phyloP scores from a whole-genome alignment of 2,113 vertebrate genomes.

The Zapus hudsonius region DNA sequence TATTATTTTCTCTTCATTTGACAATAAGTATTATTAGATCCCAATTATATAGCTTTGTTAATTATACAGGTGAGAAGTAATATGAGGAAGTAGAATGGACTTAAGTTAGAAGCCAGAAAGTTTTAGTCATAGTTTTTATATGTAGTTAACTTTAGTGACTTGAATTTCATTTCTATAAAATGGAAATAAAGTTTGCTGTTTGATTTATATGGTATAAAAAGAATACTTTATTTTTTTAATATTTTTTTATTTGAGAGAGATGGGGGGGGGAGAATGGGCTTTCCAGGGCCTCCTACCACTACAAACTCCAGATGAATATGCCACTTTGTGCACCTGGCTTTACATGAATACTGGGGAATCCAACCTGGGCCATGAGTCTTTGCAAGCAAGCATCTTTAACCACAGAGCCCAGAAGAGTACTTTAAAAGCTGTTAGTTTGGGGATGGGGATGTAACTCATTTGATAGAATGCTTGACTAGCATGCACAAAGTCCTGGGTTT shows the following conservation, averaged over 20 bases:
- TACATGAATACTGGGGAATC: too few species aligned
- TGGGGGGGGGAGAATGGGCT: too few species aligned
- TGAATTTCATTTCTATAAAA: slow-evolving; percentile 57
- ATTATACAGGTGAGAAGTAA: background rate
- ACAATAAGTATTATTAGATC: background rate
- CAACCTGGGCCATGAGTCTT: too few species aligned
- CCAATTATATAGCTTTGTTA: background rate
- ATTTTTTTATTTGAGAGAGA: too few species aligned
- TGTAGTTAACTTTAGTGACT: background rate
- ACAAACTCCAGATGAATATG: too few species aligned
- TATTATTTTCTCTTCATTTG: background rate
- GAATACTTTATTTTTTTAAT: too few species aligned
- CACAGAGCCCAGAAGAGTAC: too few species aligned
- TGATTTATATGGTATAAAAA: background rate
- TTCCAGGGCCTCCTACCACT: too few species aligned
- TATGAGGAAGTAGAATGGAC: slow-evolving; percentile 7
- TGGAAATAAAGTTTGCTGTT: slow-evolving; percentile 26
- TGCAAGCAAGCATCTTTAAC: too few species aligned
- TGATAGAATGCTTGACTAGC: background rate
- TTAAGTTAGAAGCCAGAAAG: slow-evolving; percentile 54
- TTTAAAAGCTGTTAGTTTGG: background rate
- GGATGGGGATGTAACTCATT: background rate
- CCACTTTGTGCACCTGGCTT: too few species aligned
- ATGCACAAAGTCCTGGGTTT: background rate
- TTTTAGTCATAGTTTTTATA: slow-evolving; percentile 2